Base-by-base conservation (phyloP, 64 coral and sea anemone species). In the Montipora capricornis region DNA sequence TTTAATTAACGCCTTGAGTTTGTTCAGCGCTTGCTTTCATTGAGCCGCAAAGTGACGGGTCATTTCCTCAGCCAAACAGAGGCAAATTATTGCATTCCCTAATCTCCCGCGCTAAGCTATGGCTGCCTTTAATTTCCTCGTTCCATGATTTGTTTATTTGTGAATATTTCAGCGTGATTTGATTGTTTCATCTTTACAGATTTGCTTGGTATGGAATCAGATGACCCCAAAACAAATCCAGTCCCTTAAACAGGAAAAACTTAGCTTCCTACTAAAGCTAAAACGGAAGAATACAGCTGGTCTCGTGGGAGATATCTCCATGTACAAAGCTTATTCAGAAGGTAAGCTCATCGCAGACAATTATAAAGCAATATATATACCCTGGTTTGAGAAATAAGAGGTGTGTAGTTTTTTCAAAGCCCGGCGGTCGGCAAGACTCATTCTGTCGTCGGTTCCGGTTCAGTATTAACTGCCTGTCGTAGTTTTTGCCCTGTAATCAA, bases 191-290 rank as follows among this genome's bases (percentile, higher is more conserved):
- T 50, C 19, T 45, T 44, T 86, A 22, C 13, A 92, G 90, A 68
- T 86, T 17, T 92, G 90, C 16, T 52, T 92, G 53, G 48, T 84
- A 50, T 92, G 90, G 90, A 85, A 55, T 61, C 80, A 92, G 10
- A 6, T 92, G 51, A 92, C 12, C 16, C 44, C 75, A 5, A 82
- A 92, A 53, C 73, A 85, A 7, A 78, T 74, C 1, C 44, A 92
- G 59, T 64, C 80, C 1, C 20, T 92, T 29, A 83, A 74, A 12
- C 73, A 73, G 15, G 82, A 71, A 70, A 60, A 73, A 47, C 13
- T 92, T 2, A 61, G 82, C 47, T 59, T 85, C 3, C 52, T 26
- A 47, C 59, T 92, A 2, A 92, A 92, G 8, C 82, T 92, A 55
- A 92, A 92, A 78, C 62, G 57, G 9, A 71, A 84, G 69, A 19